A percentile compares a stretch with the other conserved stretches of the same genome.
These are phyloP conservation scores for Pseudomyrmex dendroicus DNA, from an alignment of 1,140 invertebrate genomes.

Conservation along the genomic window DNA sequence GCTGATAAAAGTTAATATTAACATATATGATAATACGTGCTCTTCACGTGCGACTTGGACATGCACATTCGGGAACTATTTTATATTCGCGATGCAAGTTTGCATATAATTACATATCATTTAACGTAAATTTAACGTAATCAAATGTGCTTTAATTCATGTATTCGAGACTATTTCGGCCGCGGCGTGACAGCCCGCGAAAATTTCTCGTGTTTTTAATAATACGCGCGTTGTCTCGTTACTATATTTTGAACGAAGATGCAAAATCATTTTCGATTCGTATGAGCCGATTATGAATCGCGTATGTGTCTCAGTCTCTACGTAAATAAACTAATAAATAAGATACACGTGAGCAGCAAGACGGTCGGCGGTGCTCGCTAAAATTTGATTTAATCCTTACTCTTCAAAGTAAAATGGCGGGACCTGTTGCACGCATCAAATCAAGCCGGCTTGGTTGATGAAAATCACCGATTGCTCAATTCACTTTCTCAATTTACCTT, in stretches of 20 bases:
- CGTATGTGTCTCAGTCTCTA: neutral
- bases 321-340: constrained; percentile 23
- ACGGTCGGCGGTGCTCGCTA: constrained; percentile 3
- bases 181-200: no score
- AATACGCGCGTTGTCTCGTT: neutral
- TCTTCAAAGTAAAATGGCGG: constrained; percentile 52
- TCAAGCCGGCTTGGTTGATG: constrained; percentile 49
- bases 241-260: neutral
- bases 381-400: constrained; percentile 60
- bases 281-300: constrained; percentile 1
- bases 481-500: constrained; percentile 55
- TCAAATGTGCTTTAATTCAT: constrained; percentile 13
- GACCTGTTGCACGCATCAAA: constrained; percentile 59
- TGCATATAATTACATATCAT: constrained; percentile 31
- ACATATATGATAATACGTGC: constrained; percentile 19
- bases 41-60: neutral
- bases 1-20: constrained; percentile 8
- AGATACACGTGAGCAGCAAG: constrained; percentile 24
- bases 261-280: neutral
- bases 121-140: constrained; percentile 31
- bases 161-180: constrained; percentile 5
- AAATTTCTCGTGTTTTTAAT: neutral
- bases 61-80: neutral
- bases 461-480: constrained; percentile 60
- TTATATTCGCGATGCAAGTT: constrained; percentile 4